Conservation (phyloP, 2,797 vertebrate species). For the Arremon aurantiirostris region DNA sequence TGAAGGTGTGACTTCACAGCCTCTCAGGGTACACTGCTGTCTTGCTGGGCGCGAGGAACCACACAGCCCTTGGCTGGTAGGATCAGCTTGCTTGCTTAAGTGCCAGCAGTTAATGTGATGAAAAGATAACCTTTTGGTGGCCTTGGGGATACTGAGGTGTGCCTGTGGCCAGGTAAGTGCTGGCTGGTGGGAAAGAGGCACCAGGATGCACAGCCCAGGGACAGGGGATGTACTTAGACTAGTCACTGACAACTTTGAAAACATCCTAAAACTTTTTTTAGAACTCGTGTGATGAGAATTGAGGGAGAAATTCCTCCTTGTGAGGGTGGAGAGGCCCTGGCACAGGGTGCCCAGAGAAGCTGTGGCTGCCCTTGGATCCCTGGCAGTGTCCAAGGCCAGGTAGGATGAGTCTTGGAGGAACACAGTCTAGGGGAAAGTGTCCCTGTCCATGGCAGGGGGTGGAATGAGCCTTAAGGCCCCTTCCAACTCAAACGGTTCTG, state of each 20-base stretch:
- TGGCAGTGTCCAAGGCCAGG: background rate
- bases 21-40: background rate
- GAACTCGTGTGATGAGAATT: background rate
- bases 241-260: background rate
- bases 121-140: conserved; percentile 1
- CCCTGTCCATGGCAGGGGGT: background rate
- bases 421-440: accelerated
- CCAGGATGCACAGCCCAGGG: too few species aligned
- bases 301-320: background rate
- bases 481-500: background rate
- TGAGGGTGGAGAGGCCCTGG: background rate
- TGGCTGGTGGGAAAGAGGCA: background rate
- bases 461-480: accelerated
- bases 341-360: background rate
- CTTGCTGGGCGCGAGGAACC: background rate
- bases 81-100: background rate
- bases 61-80: background rate
- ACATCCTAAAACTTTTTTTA: background rate
- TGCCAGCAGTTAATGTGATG: background rate
- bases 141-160: background rate
- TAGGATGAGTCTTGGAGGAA: accelerated
- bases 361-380: background rate
- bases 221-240: accelerated
- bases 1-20: background rate
- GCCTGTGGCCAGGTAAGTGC: background rate